Evolutionary conservation across 2,888 invertebrate genomes (phyloP).

Genomic region (Drosophila rubida): DNA sequence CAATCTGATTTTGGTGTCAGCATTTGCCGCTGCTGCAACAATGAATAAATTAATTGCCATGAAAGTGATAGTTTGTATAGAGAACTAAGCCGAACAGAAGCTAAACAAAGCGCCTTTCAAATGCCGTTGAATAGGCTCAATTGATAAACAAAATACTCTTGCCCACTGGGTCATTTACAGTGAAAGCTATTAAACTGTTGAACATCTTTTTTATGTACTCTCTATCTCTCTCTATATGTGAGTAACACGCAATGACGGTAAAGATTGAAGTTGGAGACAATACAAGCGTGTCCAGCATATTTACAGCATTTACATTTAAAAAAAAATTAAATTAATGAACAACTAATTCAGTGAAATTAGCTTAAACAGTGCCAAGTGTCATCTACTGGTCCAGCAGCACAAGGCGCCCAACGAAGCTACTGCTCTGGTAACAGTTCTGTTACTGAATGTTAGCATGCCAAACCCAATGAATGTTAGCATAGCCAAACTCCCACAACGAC

Average conservation of each 20-base stretch:
- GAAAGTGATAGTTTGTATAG: not conserved
- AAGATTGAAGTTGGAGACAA: too few relatives aligned
- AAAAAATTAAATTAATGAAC: too few relatives aligned
- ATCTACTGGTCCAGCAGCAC: too few relatives aligned
- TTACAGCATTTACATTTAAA: too few relatives aligned
- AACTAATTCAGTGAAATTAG: too few relatives aligned
- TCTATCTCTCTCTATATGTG: too few relatives aligned
- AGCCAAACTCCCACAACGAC: not conserved
- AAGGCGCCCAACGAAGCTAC: too few relatives aligned
- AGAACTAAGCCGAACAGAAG: not conserved
- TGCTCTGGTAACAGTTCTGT: too few relatives aligned
- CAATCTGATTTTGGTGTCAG: not conserved
- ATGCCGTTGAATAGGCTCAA: not conserved
- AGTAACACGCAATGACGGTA: too few relatives aligned
- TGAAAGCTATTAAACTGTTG: not conserved
- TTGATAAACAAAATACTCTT: not conserved
- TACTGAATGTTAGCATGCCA: not conserved
- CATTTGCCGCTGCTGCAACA: not conserved
- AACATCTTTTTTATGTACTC: too few relatives aligned
- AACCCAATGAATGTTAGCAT: constrained; percentile 5
- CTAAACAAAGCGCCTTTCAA: not conserved
- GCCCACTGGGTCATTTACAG: not conserved
- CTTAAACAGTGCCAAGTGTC: too few relatives aligned
- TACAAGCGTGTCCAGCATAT: too few relatives aligned
- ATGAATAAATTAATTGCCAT: not conserved